Conservation (phyloP, 2,113 vertebrate genomes). For the Dasyprocta punctata region DNA sequence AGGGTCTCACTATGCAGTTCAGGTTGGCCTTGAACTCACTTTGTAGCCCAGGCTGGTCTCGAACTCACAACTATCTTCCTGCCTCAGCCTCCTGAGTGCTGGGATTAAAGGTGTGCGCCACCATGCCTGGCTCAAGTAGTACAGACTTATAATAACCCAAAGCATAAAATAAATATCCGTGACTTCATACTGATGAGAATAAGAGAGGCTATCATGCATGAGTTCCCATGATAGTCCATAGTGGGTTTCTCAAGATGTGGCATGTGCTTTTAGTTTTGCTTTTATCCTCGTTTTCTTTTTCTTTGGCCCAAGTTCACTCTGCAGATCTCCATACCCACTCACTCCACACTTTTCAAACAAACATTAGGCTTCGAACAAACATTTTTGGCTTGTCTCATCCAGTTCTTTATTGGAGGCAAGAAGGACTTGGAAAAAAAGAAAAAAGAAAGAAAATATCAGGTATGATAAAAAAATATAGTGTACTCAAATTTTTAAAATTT, state of each 20-base stretch:
- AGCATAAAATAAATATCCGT: neutral
- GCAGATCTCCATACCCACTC: neutral
- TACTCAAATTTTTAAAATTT: neutral
- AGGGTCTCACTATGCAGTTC: no score
- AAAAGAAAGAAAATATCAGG: neutral
- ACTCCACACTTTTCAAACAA: neutral
- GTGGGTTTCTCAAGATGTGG: neutral
- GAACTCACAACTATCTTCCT: no score
- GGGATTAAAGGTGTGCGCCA: no score
- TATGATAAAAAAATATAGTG: neutral
- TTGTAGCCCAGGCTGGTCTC: no score
- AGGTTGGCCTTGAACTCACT: no score
- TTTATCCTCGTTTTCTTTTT: neutral
- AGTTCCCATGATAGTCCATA: neutral
- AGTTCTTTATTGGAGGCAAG: neutral
- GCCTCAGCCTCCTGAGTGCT: no score
- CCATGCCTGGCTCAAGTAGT: no score
- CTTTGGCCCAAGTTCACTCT: neutral
- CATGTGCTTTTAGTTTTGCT: neutral
- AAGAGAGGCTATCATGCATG: neutral
- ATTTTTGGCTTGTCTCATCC: neutral
- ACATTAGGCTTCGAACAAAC: neutral
- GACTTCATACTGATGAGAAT: neutral
- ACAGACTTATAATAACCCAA: neutral
- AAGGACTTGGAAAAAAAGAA: neutral